Evolutionary conservation across 2,888 invertebrate genomes (phyloP).

Genomic region (Epinotia demarniana): DNA sequence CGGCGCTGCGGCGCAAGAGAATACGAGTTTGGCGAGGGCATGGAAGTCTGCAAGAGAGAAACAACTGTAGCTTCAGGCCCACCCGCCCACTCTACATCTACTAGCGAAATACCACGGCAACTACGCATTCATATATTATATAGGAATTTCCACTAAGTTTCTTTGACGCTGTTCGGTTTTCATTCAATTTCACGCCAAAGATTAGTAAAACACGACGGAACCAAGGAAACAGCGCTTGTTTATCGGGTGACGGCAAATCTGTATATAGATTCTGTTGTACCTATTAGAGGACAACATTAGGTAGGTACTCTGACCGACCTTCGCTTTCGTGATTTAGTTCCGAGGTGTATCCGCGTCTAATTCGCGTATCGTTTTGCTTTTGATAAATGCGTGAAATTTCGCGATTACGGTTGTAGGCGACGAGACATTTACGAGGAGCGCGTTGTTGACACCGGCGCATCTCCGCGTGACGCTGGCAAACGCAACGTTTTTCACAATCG

Average conservation of each 20-base stretch:
- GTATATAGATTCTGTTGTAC: constrained; percentile 15
- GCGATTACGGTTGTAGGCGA: constrained; percentile 28
- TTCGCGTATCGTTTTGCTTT: constrained; percentile 12
- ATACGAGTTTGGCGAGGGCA: constrained; percentile 90
- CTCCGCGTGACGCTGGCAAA: constrained; percentile 48
- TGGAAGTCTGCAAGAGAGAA: constrained; percentile 90
- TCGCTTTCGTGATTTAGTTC: neutral
- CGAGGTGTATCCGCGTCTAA: constrained; percentile 1
- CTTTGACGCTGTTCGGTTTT: constrained; percentile 8
- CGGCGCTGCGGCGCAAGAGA: constrained; percentile 84
- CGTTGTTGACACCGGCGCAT: constrained; percentile 42
- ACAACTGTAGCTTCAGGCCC: constrained; percentile 63
- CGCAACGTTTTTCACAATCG: constrained; percentile 45
- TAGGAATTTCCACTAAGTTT: neutral
- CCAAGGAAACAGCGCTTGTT: constrained; percentile 49
- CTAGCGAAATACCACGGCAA: constrained; percentile 2
- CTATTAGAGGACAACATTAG: neutral
- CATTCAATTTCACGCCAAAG: neutral
- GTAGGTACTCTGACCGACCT: neutral
- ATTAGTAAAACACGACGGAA: constrained; percentile 4
- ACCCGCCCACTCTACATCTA: constrained; percentile 52
- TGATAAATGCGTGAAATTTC: constrained; percentile 25
- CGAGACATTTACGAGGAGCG: constrained; percentile 33
- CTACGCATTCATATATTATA: neutral
- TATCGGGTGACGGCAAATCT: constrained; percentile 6